A percentile compares a stretch with the other conserved stretches of the same genome.
These are phyloP conservation scores for Gambusia affinis DNA, from an alignment of 2,113 vertebrate genomes.

Conservation along the genomic window DNA sequence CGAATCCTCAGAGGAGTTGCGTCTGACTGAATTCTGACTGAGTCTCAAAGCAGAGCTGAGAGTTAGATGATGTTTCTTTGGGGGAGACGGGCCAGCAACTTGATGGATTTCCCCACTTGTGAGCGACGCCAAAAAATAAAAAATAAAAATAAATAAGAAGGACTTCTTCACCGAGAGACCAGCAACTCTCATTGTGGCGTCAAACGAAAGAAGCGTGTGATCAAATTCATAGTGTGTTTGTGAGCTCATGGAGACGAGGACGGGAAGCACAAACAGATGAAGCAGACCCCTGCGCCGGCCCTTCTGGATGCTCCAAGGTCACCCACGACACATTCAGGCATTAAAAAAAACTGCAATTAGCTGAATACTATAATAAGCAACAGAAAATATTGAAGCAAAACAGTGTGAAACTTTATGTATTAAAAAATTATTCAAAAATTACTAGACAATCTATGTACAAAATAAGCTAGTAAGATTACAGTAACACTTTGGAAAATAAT, in stretches of 20 bases:
- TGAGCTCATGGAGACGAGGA: constrained; percentile 26
- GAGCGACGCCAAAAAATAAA: constrained; percentile 16
- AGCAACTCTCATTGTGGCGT: constrained; percentile 45
- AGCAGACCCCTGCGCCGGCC: constrained; percentile 41
- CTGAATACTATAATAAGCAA: not conserved
- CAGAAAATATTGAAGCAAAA: not conserved
- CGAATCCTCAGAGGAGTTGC: constrained; percentile 41
- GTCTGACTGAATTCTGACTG: constrained; percentile 52
- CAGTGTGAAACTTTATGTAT: not conserved
- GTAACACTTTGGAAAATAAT: not conserved
- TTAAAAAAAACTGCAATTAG: constrained; percentile 2
- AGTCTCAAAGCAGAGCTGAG: constrained; percentile 52
- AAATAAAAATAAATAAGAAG: constrained; percentile 9
- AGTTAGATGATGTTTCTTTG: constrained; percentile 52
- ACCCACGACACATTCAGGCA: constrained; percentile 11
- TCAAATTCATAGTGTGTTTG: constrained; percentile 55
- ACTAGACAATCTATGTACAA: not conserved
- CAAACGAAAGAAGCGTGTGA: constrained; percentile 50
- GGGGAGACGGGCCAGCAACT: constrained; percentile 41
- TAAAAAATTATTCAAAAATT: not conserved
- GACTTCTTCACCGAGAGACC: constrained; percentile 9
- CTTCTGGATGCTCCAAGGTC: constrained; percentile 38
- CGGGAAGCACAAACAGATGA: constrained; percentile 40
- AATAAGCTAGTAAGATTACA: not conserved
- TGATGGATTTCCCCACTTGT: constrained; percentile 42